Base-by-base conservation (phyloP, 2,888 invertebrate species). In the Drosophila flavopinicola region DNA sequence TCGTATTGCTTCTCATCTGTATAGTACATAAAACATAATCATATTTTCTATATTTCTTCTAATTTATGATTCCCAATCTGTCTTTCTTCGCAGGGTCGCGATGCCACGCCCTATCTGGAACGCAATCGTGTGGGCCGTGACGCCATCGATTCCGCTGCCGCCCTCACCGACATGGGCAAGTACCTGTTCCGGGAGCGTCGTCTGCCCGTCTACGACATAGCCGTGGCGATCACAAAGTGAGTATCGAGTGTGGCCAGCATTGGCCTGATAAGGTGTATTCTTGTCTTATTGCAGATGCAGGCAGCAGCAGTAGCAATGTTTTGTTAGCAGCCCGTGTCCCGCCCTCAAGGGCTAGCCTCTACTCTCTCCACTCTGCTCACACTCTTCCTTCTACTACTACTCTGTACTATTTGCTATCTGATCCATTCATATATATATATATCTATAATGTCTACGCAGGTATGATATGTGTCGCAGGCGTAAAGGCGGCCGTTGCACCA, bases 401-500 rank as follows among this genome's bases (percentile, higher is more conserved):
- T 41, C 30, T 64, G 9, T 39, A n/a, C 32, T 11, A 7, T 42
- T 20, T 41, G 47, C 17, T 48, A 27, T 54, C 47, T 54, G n/a
- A 56, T 63, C 7, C 35, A n/a, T n/a, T n/a, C n/a, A n/a, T n/a
- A n/a, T 48, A 65, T 54, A 72, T 56, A 44, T 49, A 65, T 65
- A 25, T 59, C 39, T 52, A 35, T 67, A 69, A 69, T 78, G 47
- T 44, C 20, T 85, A 82, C 80, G 93, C 95, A 97, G 97, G 95
- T 97, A 97, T 93, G 98, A 98, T 95, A 97, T 98, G 97, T 98
- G 98, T 94, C 95, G 98, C 91, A 95, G 97, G 92, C 94, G 97
- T 93, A 97, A 97, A 94, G 97, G 97, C 93, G 97, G 97, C 92
- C 95, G 97, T 93, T 98, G 98, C 94, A 97, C 97, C 91, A 97